These are phyloP conservation scores for Netelia virgata DNA, from an alignment of 2,888 invertebrate species.

Conservation along the genomic window DNA sequence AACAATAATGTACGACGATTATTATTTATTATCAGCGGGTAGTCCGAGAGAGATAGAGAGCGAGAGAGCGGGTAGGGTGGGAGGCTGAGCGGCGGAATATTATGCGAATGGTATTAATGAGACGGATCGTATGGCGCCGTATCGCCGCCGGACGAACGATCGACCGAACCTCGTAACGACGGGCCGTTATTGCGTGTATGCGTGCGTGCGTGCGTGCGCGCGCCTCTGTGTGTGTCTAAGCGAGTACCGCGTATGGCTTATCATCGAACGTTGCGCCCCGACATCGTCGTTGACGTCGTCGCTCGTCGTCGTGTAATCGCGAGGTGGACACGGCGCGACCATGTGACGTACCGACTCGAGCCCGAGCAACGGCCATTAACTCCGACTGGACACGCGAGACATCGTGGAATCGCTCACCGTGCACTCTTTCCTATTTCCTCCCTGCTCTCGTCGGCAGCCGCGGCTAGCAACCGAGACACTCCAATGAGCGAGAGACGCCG, in stretches of 20 bases:
- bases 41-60: neutral
- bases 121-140: constrained; percentile 68
- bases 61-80: neutral
- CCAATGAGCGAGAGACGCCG: neutral
- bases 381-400: constrained; percentile 61
- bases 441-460: constrained; percentile 32
- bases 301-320: constrained; percentile 52
- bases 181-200: constrained; percentile 39
- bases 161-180: constrained; percentile 40
- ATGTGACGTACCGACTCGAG: constrained; percentile 59
- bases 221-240: too few species aligned
- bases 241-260: constrained; percentile 42
- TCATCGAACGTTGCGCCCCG: constrained; percentile 44
- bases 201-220: constrained; percentile 8
- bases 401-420: constrained; percentile 45
- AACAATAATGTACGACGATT: constrained; percentile 1
- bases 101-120: constrained; percentile 70
- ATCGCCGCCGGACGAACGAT: constrained; percentile 59
- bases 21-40: constrained; percentile 60
- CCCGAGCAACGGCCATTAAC: constrained; percentile 59
- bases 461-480: constrained; percentile 61
- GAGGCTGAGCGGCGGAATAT: constrained; percentile 28
- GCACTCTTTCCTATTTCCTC: constrained; percentile 23
- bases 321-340: constrained; percentile 50
- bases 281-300: constrained; percentile 53